A percentile compares a stretch with the other conserved stretches of the same genome.
phyloP scores from a whole-genome alignment of 2,113 vertebrate species.

The Ictidomys tridecemlineatus region DNA sequence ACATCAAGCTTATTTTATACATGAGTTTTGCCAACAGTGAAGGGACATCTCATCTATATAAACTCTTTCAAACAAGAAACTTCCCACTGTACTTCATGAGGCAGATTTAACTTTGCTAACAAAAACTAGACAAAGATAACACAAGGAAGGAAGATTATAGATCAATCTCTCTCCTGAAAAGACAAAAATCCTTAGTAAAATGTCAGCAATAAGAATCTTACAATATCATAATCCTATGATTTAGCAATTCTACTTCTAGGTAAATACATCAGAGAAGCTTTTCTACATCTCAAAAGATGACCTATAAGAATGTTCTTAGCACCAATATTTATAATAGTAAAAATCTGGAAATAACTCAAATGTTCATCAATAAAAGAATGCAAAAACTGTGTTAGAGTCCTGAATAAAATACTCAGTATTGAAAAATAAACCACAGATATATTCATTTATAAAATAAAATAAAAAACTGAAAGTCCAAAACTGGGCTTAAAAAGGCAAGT shows the following conservation, averaged over 20 bases:
- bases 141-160: not conserved
- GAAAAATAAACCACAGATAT: constrained; percentile 22
- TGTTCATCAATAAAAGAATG: not conserved
- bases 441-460: not conserved
- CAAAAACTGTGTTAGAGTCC: not conserved
- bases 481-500: not conserved
- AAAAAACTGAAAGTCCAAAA: not conserved
- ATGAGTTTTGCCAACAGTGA: not conserved
- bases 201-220: not conserved
- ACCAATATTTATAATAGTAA: constrained; percentile 2
- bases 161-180: constrained; percentile 4
- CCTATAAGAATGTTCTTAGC: not conserved
- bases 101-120: not conserved
- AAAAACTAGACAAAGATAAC: constrained; percentile 44
- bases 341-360: constrained; percentile 9
- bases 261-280: not conserved
- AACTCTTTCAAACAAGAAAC: constrained; percentile 9
- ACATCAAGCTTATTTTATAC: constrained; percentile 1
- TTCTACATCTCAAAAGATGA: not conserved
- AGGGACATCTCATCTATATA: not conserved
- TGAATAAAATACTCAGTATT: not conserved
- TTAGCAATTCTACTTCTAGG: not conserved
- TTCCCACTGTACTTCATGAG: not conserved
- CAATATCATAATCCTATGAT: not conserved
- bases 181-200: constrained; percentile 55